A percentile compares a stretch with the other conserved stretches of the same genome.
phyloP scores from a whole-genome alignment of 2,797 vertebrate species.

The Chrosomus eos region DNA sequence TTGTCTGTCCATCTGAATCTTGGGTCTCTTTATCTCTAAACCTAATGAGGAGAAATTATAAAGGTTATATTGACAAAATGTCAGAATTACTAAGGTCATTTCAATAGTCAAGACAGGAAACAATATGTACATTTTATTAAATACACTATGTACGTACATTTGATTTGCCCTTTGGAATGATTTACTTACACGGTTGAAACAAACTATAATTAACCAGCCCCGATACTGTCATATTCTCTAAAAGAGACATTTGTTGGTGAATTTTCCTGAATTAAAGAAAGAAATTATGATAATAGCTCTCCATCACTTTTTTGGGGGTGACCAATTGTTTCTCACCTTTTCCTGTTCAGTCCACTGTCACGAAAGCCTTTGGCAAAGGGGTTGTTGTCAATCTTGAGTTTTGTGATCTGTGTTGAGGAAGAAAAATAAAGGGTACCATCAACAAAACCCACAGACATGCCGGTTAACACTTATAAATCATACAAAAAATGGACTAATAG shows the following conservation, averaged over 20 bases:
- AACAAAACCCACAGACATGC: constrained; percentile 14
- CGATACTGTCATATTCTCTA: not conserved
- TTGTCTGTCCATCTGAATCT: constrained; percentile 20
- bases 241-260: not conserved
- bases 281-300: not conserved
- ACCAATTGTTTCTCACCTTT: constrained; percentile 53
- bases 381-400: constrained; percentile 67
- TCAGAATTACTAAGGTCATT: not conserved
- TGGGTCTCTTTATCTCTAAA: constrained; percentile 50
- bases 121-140: not conserved
- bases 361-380: constrained; percentile 67
- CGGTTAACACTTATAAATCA: not conserved
- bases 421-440: not conserved
- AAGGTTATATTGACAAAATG: not conserved
- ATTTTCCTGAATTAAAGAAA: not conserved
- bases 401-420: constrained; percentile 57
- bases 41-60: constrained; percentile 29
- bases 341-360: constrained; percentile 61
- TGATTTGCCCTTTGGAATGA: not conserved
- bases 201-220: not conserved
- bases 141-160: not conserved
- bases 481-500: not conserved
- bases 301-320: not conserved
- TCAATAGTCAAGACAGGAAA: not conserved
- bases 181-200: not conserved